Evolutionary conservation across 2,888 invertebrate genomes (phyloP).

Genomic region (Exephanes ischioxanthus): DNA sequence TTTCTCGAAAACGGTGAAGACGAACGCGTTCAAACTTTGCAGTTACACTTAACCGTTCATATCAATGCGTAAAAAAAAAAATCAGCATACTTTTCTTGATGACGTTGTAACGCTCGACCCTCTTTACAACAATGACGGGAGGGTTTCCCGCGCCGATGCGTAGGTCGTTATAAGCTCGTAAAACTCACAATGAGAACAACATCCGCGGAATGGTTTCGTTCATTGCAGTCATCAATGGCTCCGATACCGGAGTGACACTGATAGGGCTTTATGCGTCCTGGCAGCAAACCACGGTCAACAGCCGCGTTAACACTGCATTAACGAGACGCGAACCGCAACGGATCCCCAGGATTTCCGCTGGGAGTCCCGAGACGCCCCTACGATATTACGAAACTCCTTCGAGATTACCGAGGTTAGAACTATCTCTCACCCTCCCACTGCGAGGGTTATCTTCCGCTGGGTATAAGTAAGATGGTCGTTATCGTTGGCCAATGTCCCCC

Average conservation of each 20-base stretch:
- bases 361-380: not conserved
- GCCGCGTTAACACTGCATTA: slow-evolving; percentile 48
- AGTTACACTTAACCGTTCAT: too few species aligned
- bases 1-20: too few species aligned
- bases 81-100: too few species aligned
- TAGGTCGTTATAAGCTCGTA: slow-evolving; percentile 31
- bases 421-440: not conserved
- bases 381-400: slow-evolving; percentile 59
- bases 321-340: slow-evolving; percentile 35
- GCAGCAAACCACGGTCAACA: not conserved
- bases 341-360: slow-evolving; percentile 19
- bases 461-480: slow-evolving; percentile 37
- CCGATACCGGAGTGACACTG: not conserved
- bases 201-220: not conserved
- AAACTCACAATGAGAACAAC: slow-evolving; percentile 6
- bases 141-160: slow-evolving; percentile 19
- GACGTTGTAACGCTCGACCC: not conserved
- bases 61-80: too few species aligned
- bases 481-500: slow-evolving; percentile 11
- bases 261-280: not conserved
- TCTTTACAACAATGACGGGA: slow-evolving; percentile 44
- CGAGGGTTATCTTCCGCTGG: slow-evolving; percentile 48
- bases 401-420: slow-evolving; percentile 51
- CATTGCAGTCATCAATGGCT: not conserved
- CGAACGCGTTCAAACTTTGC: too few species aligned